Base-by-base conservation (phyloP, 2,797 vertebrate species). In the Melanotaenia pygmaea region DNA sequence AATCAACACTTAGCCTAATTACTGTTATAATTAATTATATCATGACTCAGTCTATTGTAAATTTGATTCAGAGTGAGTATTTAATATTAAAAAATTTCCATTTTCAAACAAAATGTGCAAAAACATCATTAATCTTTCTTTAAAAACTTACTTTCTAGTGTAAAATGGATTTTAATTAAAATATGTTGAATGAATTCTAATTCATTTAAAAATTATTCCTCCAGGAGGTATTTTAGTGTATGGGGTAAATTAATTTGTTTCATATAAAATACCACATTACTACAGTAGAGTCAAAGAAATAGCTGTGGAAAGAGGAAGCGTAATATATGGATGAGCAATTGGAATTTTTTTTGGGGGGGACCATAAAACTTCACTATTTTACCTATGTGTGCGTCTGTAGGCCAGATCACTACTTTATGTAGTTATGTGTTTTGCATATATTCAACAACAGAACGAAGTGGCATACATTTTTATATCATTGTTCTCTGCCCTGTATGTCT, bases 401-500 rank as follows among this genome's bases (percentile, higher is more conserved):
- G 28, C 18, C 11, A 54, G 30, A 28, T 47, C 56, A 59, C 16
- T 38, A 26, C 28, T 59, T 2, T 51, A 32, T 32, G 40, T 62
- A 1, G 18, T 22, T 14, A 5, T 35, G n/a, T 13, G 24, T 59
- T 3, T 20, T 67, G 28, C 18, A 47, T 5, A 22, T 38, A 34
- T 28, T 32, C 12, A 72, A 74, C 50, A 50, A 13, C 3, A 13
- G 8, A 18, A 60, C 47, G 35, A 47, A 10, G 63, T 32, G 43
- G 35, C 18, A 43, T 35, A 66, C 47, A 28, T 66, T 76, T 63
- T 72, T 51, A 32, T 53, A 10, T 50, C 45, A 37, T 28, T 50
- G 20, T 78, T 34, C 54, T 59, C 62, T 59, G 12, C 28, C 51
- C 62, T 47, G 34, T 56, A 22, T 34, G 51, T 63, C 53, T 76